phyloP scores from a whole-genome alignment of 2,113 vertebrate species.

The Globicephala melas region DNA sequence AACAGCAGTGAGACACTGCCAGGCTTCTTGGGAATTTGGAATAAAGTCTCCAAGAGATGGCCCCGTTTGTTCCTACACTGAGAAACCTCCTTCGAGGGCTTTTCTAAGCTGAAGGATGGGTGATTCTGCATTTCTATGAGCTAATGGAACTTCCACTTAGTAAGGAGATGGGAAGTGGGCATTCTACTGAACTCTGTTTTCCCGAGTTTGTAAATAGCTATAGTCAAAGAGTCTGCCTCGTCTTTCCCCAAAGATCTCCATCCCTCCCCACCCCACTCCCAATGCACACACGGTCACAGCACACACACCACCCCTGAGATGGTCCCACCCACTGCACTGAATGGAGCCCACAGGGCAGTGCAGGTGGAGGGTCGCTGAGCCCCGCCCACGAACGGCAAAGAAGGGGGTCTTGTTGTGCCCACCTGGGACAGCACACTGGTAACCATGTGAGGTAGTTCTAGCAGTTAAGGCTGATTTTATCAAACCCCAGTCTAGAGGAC shows the following conservation, averaged over 20 bases:
- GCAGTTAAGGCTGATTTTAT: background rate
- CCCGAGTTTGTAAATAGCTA: conserved; percentile 16
- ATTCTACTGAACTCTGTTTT: conserved; percentile 44
- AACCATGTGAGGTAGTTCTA: background rate
- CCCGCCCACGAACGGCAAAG: accelerated
- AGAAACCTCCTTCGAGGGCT: conserved; percentile 23
- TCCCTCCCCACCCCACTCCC: accelerated
- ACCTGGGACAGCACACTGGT: background rate
- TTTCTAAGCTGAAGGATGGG: conserved; percentile 43
- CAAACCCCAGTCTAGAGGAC: background rate
- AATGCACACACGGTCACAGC: accelerated
- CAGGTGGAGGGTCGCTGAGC: background rate
- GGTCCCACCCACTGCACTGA: background rate
- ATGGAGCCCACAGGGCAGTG: too few species aligned
- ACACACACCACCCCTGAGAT: background rate
- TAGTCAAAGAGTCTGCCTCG: background rate
- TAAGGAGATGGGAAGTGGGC: conserved; percentile 4
- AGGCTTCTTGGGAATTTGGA: conserved; percentile 42
- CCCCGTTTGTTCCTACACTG: background rate
- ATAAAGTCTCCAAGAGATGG: conserved; percentile 25
- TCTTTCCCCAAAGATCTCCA: background rate
- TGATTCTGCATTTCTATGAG: conserved; percentile 43
- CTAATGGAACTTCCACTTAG: conserved; percentile 23
- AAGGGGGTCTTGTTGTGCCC: too few species aligned
- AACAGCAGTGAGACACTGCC: background rate